A percentile compares a stretch with the other conserved stretches of the same genome.
phyloP scores from a whole-genome alignment of 2,888 invertebrate species.

The Andrena fulva region DNA sequence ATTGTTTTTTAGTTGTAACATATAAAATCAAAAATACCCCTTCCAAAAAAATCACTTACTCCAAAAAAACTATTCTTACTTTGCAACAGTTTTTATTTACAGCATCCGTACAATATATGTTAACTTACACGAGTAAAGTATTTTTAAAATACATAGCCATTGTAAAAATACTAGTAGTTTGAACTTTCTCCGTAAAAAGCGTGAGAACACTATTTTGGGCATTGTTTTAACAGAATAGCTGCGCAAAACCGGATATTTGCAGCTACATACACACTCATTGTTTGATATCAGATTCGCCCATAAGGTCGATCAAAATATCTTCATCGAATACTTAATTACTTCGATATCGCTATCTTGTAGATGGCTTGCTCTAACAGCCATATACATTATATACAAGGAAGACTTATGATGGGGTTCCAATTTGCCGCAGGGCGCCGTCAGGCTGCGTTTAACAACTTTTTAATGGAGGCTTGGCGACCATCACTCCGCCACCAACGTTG shows the following conservation, averaged over 20 bases:
- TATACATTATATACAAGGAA: conserved; percentile 79
- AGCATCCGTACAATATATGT: too few relatives aligned
- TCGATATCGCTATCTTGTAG: conserved; percentile 76
- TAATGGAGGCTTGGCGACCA: conserved; percentile 83
- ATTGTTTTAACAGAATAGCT: neutral
- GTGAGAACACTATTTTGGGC: too few relatives aligned
- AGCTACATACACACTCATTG: conserved; percentile 11
- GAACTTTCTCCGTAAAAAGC: too few relatives aligned
- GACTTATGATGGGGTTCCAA: conserved; percentile 84
- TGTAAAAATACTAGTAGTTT: too few relatives aligned
- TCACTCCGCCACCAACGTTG: conserved; percentile 77
- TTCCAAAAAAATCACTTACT: neutral
- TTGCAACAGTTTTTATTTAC: too few relatives aligned
- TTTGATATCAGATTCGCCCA: conserved; percentile 41
- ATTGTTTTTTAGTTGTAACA: neutral
- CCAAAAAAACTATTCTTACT: neutral
- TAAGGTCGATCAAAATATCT: conserved; percentile 76
- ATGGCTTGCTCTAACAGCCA: conserved; percentile 73
- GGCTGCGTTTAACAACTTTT: conserved; percentile 85
- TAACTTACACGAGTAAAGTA: too few relatives aligned
- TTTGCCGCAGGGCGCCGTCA: conserved; percentile 84
- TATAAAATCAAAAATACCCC: neutral
- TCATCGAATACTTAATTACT: conserved; percentile 77
- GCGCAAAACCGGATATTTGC: conserved; percentile 1
- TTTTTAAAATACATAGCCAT: too few relatives aligned